Conservation (phyloP, 2,888 invertebrate species). For the Stomorhina lunata region DNA sequence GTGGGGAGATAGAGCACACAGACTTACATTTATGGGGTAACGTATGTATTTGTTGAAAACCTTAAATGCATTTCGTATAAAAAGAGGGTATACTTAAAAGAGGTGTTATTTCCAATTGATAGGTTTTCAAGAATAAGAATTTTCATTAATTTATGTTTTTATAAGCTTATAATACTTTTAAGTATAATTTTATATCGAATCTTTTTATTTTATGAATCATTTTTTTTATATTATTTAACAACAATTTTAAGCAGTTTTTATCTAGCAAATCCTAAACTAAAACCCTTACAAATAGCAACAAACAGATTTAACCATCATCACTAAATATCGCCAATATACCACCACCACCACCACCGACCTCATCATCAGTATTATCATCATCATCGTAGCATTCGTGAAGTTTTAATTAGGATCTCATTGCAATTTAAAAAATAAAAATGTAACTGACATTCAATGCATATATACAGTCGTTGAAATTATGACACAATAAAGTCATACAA, state of each 20-base stretch:
- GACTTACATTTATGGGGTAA: no score
- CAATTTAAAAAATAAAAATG: constrained; percentile 47
- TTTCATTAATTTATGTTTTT: no score
- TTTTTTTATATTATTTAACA: no score
- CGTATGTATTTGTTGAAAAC: no score
- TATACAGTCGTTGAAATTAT: not conserved
- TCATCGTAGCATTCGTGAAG: constrained; percentile 49
- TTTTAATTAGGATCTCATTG: constrained; percentile 62
- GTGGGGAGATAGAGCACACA: no score
- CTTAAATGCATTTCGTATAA: not conserved
- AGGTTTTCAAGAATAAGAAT: no score
- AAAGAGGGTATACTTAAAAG: not conserved
- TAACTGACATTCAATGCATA: constrained; percentile 11
- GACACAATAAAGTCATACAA: not conserved
- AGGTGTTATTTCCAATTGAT: constrained; percentile 18
- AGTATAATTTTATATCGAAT: no score
- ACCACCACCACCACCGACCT: constrained; percentile 8
- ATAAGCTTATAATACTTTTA: no score
- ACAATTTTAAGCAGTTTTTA: no score
- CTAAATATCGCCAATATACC: not conserved
- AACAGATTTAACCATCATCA: not conserved
- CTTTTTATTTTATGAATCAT: no score
- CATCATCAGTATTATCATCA: constrained; percentile 20
- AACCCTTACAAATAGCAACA: not conserved
- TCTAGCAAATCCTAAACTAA: no score